Percentiles rank a stretch among this genome's conserved stretches.
Conservation (phyloP, 1,140 invertebrate species). For the Microvelia longipes region DNA sequence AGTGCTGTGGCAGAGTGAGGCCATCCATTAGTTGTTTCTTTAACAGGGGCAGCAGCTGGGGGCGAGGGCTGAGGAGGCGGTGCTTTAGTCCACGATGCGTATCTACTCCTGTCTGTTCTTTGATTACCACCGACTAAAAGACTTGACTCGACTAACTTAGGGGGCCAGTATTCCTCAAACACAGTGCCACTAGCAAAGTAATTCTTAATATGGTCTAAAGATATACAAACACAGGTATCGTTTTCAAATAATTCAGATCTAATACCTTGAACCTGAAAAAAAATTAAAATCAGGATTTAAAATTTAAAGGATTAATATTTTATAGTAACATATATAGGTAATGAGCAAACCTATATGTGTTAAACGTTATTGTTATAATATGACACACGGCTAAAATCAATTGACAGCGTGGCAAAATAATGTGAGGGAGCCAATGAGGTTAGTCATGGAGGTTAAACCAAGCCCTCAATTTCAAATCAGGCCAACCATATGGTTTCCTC, state of each 20-base stretch:
- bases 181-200: constrained; percentile 75
- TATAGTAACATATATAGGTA: no score
- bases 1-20: not conserved
- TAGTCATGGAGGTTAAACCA: no score
- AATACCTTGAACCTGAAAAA: constrained; percentile 48
- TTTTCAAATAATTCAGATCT: constrained; percentile 77
- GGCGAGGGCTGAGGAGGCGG: constrained; percentile 13
- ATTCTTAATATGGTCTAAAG: constrained; percentile 73
- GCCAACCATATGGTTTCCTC: no score
- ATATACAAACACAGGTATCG: constrained; percentile 75
- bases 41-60: constrained; percentile 10
- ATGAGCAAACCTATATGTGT: no score
- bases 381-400: no score
- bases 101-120: not conserved
- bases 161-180: constrained; percentile 83
- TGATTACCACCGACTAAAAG: constrained; percentile 39
- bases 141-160: constrained; percentile 62
- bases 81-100: constrained; percentile 18
- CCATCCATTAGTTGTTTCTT: constrained; percentile 28
- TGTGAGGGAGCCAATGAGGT: no score
- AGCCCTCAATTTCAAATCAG: no score
- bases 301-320: no score
- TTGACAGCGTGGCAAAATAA: no score
- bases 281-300: no score
- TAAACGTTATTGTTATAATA: no score